Percentiles rank a stretch among this genome's conserved stretches.
Evolutionary conservation across 2,113 vertebrate species (phyloP).

Genomic region (Abramis brama): DNA sequence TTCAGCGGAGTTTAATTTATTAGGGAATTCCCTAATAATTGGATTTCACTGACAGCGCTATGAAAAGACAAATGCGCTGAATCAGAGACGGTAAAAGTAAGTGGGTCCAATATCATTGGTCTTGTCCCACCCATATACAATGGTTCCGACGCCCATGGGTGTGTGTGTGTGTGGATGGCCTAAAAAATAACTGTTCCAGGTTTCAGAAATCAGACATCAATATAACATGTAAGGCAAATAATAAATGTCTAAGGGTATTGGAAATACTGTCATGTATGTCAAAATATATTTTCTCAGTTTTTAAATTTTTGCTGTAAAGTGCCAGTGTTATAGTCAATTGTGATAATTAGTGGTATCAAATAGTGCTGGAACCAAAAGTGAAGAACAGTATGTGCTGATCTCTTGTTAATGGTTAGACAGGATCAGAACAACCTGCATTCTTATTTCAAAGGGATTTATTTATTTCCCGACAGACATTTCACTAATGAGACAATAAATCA

Average conservation of each 20-base stretch:
- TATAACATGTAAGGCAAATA: neutral
- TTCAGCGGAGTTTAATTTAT: too few relatives aligned
- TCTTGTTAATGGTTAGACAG: slow-evolving; percentile 40
- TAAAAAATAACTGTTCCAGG: neutral
- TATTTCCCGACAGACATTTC: neutral
- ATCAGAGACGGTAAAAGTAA: too few relatives aligned
- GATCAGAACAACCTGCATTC: neutral
- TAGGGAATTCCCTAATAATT: too few relatives aligned
- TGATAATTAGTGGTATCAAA: slow-evolving; percentile 20
- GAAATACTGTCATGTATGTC: neutral
- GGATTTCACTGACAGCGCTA: too few relatives aligned
- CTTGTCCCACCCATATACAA: too few relatives aligned
- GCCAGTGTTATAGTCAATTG: neutral
- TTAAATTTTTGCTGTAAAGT: neutral
- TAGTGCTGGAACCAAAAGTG: neutral
- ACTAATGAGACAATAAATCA: slow-evolving; percentile 18
- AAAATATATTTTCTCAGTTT: neutral
- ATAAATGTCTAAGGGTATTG: neutral
- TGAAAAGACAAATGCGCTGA: too few relatives aligned
- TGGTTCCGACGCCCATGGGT: too few relatives aligned
- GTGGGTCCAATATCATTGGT: too few relatives aligned
- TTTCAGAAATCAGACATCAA: neutral
- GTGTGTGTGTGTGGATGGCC: slow-evolving; percentile 3
- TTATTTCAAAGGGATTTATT: neutral
- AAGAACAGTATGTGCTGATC: slow-evolving; percentile 40